Evolutionary conservation across 2,113 vertebrate species (phyloP).

Genomic region (Tyrannus savana): DNA sequence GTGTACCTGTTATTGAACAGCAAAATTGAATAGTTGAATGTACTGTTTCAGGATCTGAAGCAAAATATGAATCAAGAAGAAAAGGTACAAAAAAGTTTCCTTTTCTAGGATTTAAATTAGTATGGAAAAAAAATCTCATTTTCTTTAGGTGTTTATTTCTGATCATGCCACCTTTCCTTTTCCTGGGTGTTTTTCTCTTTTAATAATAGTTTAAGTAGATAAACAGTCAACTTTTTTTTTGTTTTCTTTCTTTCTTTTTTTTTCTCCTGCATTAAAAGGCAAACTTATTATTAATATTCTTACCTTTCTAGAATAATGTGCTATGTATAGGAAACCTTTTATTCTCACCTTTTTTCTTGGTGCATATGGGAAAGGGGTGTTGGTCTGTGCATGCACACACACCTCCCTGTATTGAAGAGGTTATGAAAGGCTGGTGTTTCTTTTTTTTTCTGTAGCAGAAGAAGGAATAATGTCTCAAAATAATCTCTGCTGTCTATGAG

Average conservation of each 20-base stretch:
- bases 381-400: accelerated
- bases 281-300: not conserved
- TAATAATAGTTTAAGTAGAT: not conserved
- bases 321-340: not conserved
- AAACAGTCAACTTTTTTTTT: not conserved
- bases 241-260: not conserved
- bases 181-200: not conserved
- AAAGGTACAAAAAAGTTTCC: not conserved
- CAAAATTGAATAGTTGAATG: not conserved
- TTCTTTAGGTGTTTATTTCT: not conserved
- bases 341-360: not conserved
- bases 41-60: not conserved
- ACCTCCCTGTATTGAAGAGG: not conserved
- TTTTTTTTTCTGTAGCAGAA: not conserved
- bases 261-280: not conserved
- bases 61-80: not conserved
- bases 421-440: not conserved
- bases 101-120: not conserved
- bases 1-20: not conserved
- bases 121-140: not conserved
- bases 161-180: not conserved
- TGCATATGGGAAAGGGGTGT: not conserved
- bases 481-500: not conserved
- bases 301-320: not conserved
- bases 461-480: slow-evolving; percentile 11